phyloP scores from a whole-genome alignment of 2,113 vertebrate genomes.

The Microcebus tavaratra region DNA sequence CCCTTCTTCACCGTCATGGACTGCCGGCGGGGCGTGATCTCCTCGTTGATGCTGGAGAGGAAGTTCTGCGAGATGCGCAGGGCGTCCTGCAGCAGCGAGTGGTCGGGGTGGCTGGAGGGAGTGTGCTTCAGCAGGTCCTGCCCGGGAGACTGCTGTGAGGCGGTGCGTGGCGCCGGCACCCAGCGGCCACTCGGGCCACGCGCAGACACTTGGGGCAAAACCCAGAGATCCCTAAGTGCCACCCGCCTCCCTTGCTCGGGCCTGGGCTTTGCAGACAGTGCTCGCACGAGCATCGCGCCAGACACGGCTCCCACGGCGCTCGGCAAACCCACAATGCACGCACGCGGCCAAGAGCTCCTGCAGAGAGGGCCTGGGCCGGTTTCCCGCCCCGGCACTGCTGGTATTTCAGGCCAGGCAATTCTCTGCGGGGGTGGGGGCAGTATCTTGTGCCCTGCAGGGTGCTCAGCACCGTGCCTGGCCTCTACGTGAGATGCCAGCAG shows the following conservation, averaged over 20 bases:
- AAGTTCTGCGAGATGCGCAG: constrained; percentile 98
- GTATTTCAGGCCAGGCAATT: background rate
- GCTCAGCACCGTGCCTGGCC: background rate
- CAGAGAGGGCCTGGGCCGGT: background rate
- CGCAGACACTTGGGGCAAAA: rapidly evolving
- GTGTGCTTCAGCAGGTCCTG: constrained; percentile 98
- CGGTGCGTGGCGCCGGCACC: background rate
- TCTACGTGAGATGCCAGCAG: background rate
- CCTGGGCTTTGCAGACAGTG: too few species aligned
- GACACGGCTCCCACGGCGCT: rapidly evolving
- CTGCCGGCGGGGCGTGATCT: constrained; percentile 95
- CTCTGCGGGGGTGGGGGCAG: background rate
- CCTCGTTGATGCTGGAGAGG: constrained; percentile 95
- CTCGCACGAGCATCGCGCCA: rapidly evolving
- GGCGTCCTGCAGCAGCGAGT: constrained; percentile 92
- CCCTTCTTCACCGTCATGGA: constrained; percentile 97
- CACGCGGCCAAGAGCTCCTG: background rate
- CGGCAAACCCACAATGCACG: background rate
- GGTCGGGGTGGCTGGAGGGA: constrained; percentile 91
- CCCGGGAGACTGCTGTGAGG: background rate
- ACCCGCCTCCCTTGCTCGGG: background rate
- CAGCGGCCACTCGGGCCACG: background rate
- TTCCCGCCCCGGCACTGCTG: background rate
- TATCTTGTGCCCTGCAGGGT: background rate
- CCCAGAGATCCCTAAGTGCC: background rate